A percentile compares a stretch with the other conserved stretches of the same genome.
phyloP scores from a whole-genome alignment of 2,888 invertebrate genomes.

The Byasa hedistus region DNA sequence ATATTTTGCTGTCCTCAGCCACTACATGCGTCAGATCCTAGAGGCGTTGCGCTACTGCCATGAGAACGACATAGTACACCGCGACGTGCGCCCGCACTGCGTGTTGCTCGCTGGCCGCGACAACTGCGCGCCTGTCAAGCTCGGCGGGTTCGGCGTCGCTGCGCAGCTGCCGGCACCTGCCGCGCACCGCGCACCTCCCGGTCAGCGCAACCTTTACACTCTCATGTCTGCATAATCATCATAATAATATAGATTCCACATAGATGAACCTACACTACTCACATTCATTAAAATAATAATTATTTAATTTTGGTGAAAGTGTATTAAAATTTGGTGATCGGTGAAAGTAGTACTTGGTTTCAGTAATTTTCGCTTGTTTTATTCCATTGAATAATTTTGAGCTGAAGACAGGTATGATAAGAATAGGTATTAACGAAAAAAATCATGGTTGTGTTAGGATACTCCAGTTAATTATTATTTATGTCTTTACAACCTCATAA shows the following conservation, averaged over 20 bases:
- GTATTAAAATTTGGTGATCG: too few relatives aligned
- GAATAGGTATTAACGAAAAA: background rate
- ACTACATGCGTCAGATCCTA: slow-evolving; percentile 98
- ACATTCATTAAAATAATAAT: too few relatives aligned
- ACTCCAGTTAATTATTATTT: background rate
- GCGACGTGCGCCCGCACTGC: slow-evolving; percentile 98
- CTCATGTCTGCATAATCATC: too few relatives aligned
- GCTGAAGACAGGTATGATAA: too few relatives aligned
- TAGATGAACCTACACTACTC: too few relatives aligned
- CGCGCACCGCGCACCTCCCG: slow-evolving; percentile 73
- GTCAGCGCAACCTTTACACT: slow-evolving; percentile 37
- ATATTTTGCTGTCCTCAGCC: slow-evolving; percentile 82
- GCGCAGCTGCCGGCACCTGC: slow-evolving; percentile 92
- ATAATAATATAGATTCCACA: too few relatives aligned
- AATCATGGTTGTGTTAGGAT: background rate
- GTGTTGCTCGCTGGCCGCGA: slow-evolving; percentile 96
- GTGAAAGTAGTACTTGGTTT: too few relatives aligned
- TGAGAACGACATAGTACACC: slow-evolving; percentile 98
- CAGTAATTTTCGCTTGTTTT: too few relatives aligned
- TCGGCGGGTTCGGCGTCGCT: slow-evolving; percentile 98
- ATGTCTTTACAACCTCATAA: background rate
- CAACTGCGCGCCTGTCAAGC: slow-evolving; percentile 98
- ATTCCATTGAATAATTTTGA: too few relatives aligned
- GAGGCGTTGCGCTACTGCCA: slow-evolving; percentile 99
- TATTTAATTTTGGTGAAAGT: too few relatives aligned